phyloP scores from a whole-genome alignment of 2,797 vertebrate species.

The Salarias fasciatus region DNA sequence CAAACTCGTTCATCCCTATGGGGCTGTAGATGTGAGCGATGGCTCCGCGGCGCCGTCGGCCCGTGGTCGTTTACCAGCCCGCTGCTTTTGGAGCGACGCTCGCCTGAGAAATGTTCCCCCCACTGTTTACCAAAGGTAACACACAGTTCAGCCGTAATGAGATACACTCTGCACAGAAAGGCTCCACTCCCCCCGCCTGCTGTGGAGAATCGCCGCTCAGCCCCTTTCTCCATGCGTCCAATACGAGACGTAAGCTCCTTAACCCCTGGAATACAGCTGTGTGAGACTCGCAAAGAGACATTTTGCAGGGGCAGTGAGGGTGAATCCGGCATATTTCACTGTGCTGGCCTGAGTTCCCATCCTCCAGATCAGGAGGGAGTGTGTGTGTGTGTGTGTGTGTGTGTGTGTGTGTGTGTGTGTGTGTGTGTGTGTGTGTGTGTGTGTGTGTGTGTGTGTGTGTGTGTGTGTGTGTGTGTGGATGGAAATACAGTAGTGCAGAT shows the following conservation, averaged over 20 bases:
- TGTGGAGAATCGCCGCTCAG: conserved; percentile 65
- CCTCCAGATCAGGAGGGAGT: conserved; percentile 45
- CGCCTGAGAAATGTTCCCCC: conserved; percentile 64
- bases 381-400: conserved; percentile 32
- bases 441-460: conserved; percentile 36
- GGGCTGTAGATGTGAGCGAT: conserved; percentile 63
- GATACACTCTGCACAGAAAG: conserved; percentile 61
- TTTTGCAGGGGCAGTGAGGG: conserved; percentile 66
- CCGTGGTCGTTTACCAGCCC: conserved; percentile 55
- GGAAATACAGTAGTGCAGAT: conserved; percentile 55
- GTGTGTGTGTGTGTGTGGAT: conserved; percentile 31
- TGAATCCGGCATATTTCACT: conserved; percentile 64
- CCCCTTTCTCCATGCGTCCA: conserved; percentile 58
- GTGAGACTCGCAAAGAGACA: conserved; percentile 63
- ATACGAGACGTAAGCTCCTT: conserved; percentile 78
- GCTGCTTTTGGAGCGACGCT: conserved; percentile 53
- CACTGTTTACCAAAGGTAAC: conserved; percentile 79
- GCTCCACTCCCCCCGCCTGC: conserved; percentile 55
- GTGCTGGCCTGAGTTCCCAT: conserved; percentile 54
- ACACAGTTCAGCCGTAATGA: conserved; percentile 75
- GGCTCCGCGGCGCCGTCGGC: conserved; percentile 33
- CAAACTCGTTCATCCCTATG: conserved; percentile 55
- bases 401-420: conserved; percentile 35
- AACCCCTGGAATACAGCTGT: conserved; percentile 71
- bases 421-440: conserved; percentile 35